Percentiles rank a stretch among this genome's conserved stretches.
Evolutionary conservation across 1,140 invertebrate genomes (phyloP).

Genomic region (Hypsibius dujardini): DNA sequence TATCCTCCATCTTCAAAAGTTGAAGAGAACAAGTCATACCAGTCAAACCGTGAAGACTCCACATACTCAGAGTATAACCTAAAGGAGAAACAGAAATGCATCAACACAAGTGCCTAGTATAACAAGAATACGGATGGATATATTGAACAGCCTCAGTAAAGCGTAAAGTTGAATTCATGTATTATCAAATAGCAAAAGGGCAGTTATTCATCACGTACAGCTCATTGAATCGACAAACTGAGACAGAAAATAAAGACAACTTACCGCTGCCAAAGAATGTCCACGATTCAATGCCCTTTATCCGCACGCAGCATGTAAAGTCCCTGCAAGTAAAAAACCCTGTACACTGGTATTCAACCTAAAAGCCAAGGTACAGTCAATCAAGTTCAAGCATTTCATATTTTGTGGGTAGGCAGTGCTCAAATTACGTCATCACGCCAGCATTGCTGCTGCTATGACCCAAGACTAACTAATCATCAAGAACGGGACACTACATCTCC

Average conservation of each 20-base stretch:
- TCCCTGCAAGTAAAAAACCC: no score
- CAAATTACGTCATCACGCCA: slow-evolving; percentile 5
- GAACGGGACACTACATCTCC: neutral
- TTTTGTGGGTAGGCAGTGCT: neutral
- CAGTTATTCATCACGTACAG: slow-evolving; percentile 1
- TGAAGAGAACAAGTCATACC: neutral
- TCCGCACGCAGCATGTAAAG: no score
- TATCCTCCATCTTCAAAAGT: neutral
- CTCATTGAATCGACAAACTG: neutral
- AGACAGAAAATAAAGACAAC: neutral
- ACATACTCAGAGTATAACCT: no score
- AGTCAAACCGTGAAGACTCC: neutral
- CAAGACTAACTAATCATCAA: neutral
- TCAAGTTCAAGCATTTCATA: neutral
- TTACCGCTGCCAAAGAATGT: no score
- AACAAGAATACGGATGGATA: neutral
- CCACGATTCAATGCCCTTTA: no score
- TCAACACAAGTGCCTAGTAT: no score
- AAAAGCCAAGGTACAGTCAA: neutral
- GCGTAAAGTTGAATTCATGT: slow-evolving; percentile 7
- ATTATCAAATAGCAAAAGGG: slow-evolving; percentile 17
- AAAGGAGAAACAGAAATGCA: no score
- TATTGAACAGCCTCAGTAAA: neutral
- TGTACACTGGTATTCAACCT: neutral
- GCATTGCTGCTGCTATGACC: neutral